These are phyloP conservation scores for Laothoe populi DNA, from an alignment of 2,888 invertebrate species.

Conservation along the genomic window DNA sequence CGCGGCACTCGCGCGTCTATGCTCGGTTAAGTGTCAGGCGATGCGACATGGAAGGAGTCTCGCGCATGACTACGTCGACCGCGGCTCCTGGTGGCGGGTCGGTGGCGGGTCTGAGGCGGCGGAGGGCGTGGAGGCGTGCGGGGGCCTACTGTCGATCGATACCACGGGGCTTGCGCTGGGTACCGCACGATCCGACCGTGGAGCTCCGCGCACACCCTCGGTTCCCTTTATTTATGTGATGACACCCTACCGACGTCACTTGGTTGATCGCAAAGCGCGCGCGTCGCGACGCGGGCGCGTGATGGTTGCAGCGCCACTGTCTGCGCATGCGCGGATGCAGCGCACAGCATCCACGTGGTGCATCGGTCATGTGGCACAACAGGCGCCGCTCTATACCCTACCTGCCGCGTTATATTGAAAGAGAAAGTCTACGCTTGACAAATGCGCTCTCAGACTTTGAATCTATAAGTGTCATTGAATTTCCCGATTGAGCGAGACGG, in stretches of 20 bases:
- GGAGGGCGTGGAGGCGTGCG: slow-evolving; percentile 32
- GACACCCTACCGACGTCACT: slow-evolving; percentile 69
- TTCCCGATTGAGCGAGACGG: neutral
- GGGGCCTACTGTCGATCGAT: slow-evolving; percentile 46
- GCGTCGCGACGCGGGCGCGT: slow-evolving; percentile 34
- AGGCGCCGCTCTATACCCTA: neutral
- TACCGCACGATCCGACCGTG: slow-evolving; percentile 35
- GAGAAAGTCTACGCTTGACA: neutral
- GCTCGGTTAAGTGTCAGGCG: slow-evolving; percentile 60
- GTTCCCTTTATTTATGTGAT: slow-evolving; percentile 65
- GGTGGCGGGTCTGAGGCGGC: slow-evolving; percentile 45
- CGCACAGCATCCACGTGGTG: neutral
- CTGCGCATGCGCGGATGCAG: slow-evolving; percentile 15
- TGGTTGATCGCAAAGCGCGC: no score
- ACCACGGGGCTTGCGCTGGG: slow-evolving; percentile 52
- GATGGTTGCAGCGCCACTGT: neutral
- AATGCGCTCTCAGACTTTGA: neutral
- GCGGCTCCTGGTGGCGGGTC: slow-evolving; percentile 53
- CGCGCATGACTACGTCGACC: slow-evolving; percentile 70
- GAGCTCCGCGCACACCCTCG: slow-evolving; percentile 51
- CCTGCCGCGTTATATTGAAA: neutral
- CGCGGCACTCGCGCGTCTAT: slow-evolving; percentile 78
- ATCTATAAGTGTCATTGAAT: neutral
- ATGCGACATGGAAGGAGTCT: slow-evolving; percentile 62
- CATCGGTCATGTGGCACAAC: neutral